phyloP scores from a whole-genome alignment of 2,797 vertebrate genomes.

The Chiloscyllium punctatum region DNA sequence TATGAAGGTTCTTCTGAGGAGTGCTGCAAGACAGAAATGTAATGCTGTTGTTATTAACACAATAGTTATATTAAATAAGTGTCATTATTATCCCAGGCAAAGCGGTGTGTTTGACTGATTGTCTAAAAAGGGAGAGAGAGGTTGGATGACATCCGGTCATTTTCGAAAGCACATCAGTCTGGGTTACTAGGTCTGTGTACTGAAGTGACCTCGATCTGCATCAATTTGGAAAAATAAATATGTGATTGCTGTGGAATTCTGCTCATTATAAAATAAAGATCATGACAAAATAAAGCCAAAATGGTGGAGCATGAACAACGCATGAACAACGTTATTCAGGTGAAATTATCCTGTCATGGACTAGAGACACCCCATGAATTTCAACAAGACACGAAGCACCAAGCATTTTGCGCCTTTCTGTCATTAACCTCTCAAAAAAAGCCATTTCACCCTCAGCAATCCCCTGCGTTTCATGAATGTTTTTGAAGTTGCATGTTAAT shows the following conservation, averaged over 20 bases:
- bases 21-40: neutral
- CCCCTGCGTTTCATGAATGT: no score
- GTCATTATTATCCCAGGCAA: no score
- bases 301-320: no score
- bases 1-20: neutral
- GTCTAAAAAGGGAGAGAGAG: neutral
- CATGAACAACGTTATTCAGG: no score
- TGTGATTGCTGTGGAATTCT: no score
- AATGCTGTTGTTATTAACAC: neutral
- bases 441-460: neutral
- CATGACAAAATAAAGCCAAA: no score
- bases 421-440: no score
- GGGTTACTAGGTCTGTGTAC: neutral
- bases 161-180: neutral
- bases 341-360: neutral
- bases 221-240: no score
- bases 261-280: no score
- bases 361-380: neutral
- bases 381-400: neutral
- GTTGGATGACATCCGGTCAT: neutral
- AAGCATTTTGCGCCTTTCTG: neutral
- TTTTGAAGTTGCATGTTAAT: no score
- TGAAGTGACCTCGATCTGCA: neutral
- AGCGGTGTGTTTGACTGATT: neutral
- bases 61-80: neutral